Conservation (phyloP, 2,797 vertebrate species). For the Crax fasciolata region DNA sequence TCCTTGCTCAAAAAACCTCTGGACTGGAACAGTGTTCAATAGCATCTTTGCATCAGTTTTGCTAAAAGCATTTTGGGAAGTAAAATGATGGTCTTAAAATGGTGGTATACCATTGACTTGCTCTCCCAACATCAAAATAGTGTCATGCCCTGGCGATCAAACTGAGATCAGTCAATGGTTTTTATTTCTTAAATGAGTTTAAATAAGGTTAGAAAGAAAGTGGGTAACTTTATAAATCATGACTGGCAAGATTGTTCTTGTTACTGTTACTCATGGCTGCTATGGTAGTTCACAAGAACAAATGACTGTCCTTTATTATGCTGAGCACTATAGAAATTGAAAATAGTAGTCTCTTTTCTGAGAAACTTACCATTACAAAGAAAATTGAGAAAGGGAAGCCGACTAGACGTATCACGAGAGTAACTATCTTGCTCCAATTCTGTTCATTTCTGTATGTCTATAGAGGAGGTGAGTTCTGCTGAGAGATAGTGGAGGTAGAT, state of each 20-base stretch:
- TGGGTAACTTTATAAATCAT: not conserved
- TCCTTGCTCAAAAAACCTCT: not conserved
- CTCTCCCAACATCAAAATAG: not conserved
- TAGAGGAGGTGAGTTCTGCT: not conserved
- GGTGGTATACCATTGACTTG: not conserved
- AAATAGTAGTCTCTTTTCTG: not conserved
- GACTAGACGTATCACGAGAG: not conserved
- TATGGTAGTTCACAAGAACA: not conserved
- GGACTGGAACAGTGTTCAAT: not conserved
- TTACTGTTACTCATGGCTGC: not conserved
- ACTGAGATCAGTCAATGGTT: not conserved
- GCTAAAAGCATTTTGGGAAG: not conserved
- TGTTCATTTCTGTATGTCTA: not conserved
- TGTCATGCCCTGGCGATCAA: not conserved
- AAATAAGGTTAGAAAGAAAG: not conserved
- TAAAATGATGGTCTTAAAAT: not conserved
- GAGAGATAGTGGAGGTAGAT: not conserved
- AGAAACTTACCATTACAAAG: not conserved
- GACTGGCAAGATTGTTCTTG: not conserved
- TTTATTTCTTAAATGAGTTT: not conserved
- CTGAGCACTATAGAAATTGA: not conserved
- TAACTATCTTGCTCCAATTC: not conserved
- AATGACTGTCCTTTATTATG: not conserved
- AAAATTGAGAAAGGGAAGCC: not conserved
- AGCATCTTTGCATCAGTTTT: not conserved